Base-by-base conservation (phyloP, 2,888 invertebrate species). In the Cantharis rustica region DNA sequence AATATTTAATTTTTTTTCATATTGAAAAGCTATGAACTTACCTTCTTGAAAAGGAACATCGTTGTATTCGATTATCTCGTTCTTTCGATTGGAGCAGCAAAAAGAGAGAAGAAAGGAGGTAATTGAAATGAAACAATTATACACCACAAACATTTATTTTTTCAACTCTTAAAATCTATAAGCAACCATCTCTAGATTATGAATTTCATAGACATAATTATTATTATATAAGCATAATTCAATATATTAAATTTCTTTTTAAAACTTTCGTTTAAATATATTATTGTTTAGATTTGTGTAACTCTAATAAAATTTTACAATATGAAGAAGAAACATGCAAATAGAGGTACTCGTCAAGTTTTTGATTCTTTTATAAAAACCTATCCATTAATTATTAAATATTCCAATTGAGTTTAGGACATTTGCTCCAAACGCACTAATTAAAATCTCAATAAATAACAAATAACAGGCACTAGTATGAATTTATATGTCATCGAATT, bases 291-390 rank as follows among this genome's bases (percentile, higher is more conserved):
- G 47, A 47, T 47, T 47, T 73, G 23, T 74, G 79, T 79, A 81
- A 80, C 78, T 77, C 78, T 83, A 84, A 85, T 86, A 86, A 86
- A 86, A 85, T 84, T 83, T 85, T 82, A 83, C 84, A 84, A 81
- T 82, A 81, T 80, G 11, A 83, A 82, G 81, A 73, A 81, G 82
- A 84, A 83, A 68, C 73, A 74, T 31, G 74, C 75, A 61, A 69
- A 68, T 61, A 62, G 27, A 68, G 17, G 47, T 47, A 79, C 77
- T 80, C 81, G 80, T 82, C 20, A 61, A 47, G 26, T 68, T 72
- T 72, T 72, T 47, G 20, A 68, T 64, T 61, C 16, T 13, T 47
- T 72, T 26, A 23, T 61, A 62, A 62, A 62, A 17, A 63, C n/a
- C 68, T 72, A 61, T 61, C 73, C 15, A 73, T 47, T 27, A 69